phyloP scores from a whole-genome alignment of 1,140 invertebrate genomes.

The Magallana gigas region DNA sequence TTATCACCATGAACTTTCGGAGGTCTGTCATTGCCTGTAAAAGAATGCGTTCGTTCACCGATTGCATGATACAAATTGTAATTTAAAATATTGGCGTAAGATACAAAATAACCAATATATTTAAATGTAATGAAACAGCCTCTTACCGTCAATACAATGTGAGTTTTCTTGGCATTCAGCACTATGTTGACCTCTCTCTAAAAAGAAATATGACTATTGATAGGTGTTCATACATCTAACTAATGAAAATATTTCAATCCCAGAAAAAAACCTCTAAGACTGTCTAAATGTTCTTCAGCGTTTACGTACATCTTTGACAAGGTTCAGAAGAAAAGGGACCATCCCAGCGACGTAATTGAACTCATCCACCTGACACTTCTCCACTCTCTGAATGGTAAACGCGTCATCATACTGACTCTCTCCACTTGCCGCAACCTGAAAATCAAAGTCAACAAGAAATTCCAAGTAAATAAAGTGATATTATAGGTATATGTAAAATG shows the following conservation, averaged over 20 bases:
- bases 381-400: conserved; percentile 78
- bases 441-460: not conserved
- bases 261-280: too few species aligned
- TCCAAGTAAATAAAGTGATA: too few species aligned
- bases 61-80: too few species aligned
- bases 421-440: conserved; percentile 75
- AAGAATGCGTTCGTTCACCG: not conserved
- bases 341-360: conserved; percentile 78
- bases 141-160: conserved; percentile 70
- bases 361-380: conserved; percentile 69
- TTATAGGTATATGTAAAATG: too few species aligned
- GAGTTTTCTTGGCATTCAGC: conserved; percentile 76
- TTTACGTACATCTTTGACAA: conserved; percentile 75
- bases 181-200: conserved; percentile 69
- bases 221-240: too few species aligned
- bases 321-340: conserved; percentile 77
- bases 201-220: not conserved
- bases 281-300: too few species aligned
- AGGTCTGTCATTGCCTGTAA: conserved; percentile 77
- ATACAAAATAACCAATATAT: too few species aligned
- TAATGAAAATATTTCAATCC: too few species aligned
- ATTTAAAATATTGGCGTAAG: too few species aligned
- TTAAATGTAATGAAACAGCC: not conserved
- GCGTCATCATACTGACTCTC: conserved; percentile 79
- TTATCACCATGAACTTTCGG: conserved; percentile 74